Percentiles rank a stretch among this genome's conserved stretches.
Evolutionary conservation across 1,140 invertebrate genomes (phyloP).

Genomic region (Alviniconcha marisindica): DNA sequence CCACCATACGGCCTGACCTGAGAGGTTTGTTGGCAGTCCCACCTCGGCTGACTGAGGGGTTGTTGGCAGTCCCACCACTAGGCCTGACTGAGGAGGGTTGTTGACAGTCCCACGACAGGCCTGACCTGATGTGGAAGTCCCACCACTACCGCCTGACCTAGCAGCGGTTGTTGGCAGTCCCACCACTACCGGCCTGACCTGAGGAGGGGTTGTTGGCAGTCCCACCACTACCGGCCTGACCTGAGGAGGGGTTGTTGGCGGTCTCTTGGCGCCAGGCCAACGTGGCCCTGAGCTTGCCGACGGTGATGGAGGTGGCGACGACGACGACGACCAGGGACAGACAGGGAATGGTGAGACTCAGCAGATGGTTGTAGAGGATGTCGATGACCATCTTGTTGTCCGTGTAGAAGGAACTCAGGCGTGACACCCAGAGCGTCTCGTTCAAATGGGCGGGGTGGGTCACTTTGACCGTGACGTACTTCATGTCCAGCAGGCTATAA

Average conservation of each 20-base stretch:
- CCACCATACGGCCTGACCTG: too few relatives aligned
- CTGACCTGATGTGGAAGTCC: too few relatives aligned
- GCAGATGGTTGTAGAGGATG: slow-evolving; percentile 33
- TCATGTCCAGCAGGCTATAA: slow-evolving; percentile 32
- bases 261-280: slow-evolving; percentile 13
- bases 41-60: too few relatives aligned
- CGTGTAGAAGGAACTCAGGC: slow-evolving; percentile 10
- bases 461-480: neutral
- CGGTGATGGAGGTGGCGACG: slow-evolving; percentile 18
- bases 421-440: slow-evolving; percentile 16
- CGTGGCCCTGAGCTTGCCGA: neutral
- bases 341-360: slow-evolving; percentile 29
- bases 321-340: slow-evolving; percentile 12
- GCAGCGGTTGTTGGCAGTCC: too few relatives aligned
- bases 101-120: too few relatives aligned
- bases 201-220: too few relatives aligned
- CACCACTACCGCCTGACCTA: too few relatives aligned
- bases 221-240: too few relatives aligned
- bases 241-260: neutral
- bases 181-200: too few relatives aligned
- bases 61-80: too few relatives aligned
- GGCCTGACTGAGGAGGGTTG: too few relatives aligned
- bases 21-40: too few relatives aligned
- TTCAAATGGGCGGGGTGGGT: neutral
- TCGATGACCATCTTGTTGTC: slow-evolving; percentile 22